Evolutionary conservation across 1,140 invertebrate genomes (phyloP), one percentile per base, ranked within the genome.

Genomic region (Drosophila ercepeae): DNA sequence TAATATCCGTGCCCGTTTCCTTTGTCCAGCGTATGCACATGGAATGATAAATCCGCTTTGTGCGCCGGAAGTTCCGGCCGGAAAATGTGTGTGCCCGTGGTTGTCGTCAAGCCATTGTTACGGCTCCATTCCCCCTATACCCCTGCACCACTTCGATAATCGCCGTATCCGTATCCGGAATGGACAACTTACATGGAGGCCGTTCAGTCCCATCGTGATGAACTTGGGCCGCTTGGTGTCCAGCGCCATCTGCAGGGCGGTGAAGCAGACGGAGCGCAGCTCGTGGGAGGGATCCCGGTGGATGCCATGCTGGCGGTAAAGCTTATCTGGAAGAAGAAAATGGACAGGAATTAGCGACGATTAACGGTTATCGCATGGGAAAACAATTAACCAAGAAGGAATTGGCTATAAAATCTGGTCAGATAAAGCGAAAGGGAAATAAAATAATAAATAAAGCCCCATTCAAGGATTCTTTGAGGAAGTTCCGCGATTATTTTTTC

Each of bases 221-320:
- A 98, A 94, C 92, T 97, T 97, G 79, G 95, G 96, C 72, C 95
- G 94, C 91, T 96, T 97, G 42, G 95, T 97, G 91, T 98, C 97
- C 50, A 98, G 91, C n/a, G 97, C 95, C 75, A 96, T 92, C 91
- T 97, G 96, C 75, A 98, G 92, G 6, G 96, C 95, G 64, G 95
- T 92, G 75, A 98, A 94, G 92, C 96, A 98, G 77, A 95, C 95
- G 54, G 95, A 94, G 86, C 97, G 94, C 57, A 98, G 86, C 91
- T 97, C 96, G 93, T 97, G 95, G 23, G 96, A 95, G 13, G 96
- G 95, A 91, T 95, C 95, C 68, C 96, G 93, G 44, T 95, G 91
- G 61, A 96, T 93, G 69, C 94, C 94, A 90, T 96, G 95, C 92
- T 97, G 96, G 69, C 95, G 94, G 83, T 95, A 95, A 69, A 98